These are phyloP conservation scores for Bos javanicus DNA, from an alignment of 2,113 vertebrate species.

Conservation along the genomic window DNA sequence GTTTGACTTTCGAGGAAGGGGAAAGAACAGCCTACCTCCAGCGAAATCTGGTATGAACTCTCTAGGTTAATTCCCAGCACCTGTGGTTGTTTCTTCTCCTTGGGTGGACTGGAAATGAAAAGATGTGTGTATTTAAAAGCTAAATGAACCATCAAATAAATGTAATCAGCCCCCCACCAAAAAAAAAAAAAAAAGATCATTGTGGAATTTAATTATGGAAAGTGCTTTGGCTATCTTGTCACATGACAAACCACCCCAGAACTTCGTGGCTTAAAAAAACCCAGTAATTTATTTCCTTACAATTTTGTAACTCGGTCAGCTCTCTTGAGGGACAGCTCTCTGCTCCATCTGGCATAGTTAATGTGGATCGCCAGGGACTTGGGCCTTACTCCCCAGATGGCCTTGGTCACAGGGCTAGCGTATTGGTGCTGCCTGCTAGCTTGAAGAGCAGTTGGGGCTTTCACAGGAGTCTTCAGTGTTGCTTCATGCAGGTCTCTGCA, in stretches of 20 bases:
- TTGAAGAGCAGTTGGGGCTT: background rate
- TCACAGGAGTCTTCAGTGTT: background rate
- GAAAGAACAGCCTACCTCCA: background rate
- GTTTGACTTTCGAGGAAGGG: too few species aligned
- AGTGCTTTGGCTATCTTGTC: background rate
- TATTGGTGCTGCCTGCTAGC: rapidly evolving
- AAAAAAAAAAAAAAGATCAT: too few species aligned
- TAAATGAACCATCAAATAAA: background rate
- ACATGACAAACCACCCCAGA: background rate
- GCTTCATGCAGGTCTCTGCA: background rate
- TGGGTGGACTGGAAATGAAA: background rate
- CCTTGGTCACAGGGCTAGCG: background rate
- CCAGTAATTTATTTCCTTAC: background rate
- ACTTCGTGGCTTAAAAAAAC: background rate
- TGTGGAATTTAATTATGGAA: background rate
- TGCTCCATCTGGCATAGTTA: background rate
- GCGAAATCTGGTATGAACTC: background rate
- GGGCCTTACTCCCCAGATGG: background rate
- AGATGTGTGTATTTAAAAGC: background rate
- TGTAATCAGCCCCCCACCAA: background rate
- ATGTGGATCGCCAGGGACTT: rapidly evolving
- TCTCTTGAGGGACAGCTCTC: background rate
- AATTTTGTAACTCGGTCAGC: background rate
- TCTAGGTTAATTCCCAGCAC: too few species aligned
- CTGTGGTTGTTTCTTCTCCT: background rate